Conservation (phyloP, 2,797 vertebrate genomes). For the Basileuterus tristriatus region DNA sequence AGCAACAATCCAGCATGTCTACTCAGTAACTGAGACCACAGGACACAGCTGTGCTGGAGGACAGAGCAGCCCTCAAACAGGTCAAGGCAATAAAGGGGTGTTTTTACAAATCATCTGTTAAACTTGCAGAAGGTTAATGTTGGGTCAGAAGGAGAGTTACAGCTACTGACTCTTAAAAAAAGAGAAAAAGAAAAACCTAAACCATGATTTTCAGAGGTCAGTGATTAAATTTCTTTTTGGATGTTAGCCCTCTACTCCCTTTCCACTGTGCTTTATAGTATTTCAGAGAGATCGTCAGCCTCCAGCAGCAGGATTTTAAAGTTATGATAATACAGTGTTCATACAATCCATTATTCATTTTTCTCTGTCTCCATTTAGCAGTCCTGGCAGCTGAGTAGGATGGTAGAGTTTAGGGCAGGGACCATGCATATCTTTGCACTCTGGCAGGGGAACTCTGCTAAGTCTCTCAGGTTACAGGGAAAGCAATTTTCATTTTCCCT, state of each 20-base stretch:
- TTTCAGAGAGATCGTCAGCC: neutral
- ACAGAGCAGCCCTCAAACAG: neutral
- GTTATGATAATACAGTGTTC: neutral
- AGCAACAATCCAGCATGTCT: neutral
- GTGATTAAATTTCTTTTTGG: neutral
- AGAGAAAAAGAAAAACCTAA: neutral
- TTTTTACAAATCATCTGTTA: neutral
- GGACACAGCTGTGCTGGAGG: neutral
- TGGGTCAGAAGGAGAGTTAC: neutral
- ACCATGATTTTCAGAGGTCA: neutral
- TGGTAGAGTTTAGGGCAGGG: slow-evolving; percentile 39
- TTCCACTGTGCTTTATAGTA: neutral
- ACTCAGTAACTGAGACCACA: neutral
- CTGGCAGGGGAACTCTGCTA: neutral
- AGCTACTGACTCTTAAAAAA: neutral
- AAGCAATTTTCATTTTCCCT: slow-evolving; percentile 38
- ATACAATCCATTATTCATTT: slow-evolving; percentile 35
- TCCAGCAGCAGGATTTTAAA: neutral
- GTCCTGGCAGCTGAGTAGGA: neutral
- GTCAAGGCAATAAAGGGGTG: neutral
- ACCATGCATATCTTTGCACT: slow-evolving; percentile 24
- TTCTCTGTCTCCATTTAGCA: neutral
- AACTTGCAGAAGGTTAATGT: neutral
- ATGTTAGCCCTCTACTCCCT: neutral
- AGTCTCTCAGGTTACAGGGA: slow-evolving; percentile 39